Percentiles rank a stretch among this genome's conserved stretches.
Evolutionary conservation across 1,140 invertebrate species (phyloP).

Genomic region (Heterodera schachtii): DNA sequence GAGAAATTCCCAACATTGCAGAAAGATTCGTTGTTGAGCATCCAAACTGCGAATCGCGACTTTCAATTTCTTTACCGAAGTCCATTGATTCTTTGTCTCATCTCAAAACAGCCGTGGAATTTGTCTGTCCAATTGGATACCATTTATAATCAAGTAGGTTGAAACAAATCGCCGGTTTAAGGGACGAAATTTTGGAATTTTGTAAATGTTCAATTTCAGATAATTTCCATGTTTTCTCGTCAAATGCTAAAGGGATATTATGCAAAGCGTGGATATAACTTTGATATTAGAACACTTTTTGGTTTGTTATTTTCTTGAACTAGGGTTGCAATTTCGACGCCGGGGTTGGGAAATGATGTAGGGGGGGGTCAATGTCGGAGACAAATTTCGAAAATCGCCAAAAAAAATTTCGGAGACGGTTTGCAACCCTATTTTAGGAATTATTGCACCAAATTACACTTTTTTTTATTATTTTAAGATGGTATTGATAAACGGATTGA

Average conservation of each 20-base stretch:
- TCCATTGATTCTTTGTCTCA: conserved; percentile 49
- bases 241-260: conserved; percentile 36
- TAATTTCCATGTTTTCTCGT: conserved; percentile 44
- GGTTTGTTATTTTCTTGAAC: background rate
- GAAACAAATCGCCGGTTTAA: no score
- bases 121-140: conserved; percentile 45
- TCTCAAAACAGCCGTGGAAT: conserved; percentile 48
- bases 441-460: background rate
- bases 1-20: background rate
- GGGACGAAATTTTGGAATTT: conserved; percentile 18
- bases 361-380: no score
- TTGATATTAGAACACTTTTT: conserved; percentile 48
- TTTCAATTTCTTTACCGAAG: conserved; percentile 50
- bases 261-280: conserved; percentile 46
- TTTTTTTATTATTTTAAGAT: conserved; percentile 9
- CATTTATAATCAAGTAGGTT: conserved; percentile 53
- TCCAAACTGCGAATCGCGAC: conserved; percentile 40
- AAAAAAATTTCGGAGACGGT: no score
- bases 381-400: no score
- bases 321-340: background rate
- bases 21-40: conserved; percentile 41
- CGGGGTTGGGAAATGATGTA: no score
- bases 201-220: conserved; percentile 11
- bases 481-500: conserved; percentile 48
- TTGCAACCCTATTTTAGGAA: background rate